Conservation (phyloP, 2,888 invertebrate species). For the Amphipyra tragopoginis region DNA sequence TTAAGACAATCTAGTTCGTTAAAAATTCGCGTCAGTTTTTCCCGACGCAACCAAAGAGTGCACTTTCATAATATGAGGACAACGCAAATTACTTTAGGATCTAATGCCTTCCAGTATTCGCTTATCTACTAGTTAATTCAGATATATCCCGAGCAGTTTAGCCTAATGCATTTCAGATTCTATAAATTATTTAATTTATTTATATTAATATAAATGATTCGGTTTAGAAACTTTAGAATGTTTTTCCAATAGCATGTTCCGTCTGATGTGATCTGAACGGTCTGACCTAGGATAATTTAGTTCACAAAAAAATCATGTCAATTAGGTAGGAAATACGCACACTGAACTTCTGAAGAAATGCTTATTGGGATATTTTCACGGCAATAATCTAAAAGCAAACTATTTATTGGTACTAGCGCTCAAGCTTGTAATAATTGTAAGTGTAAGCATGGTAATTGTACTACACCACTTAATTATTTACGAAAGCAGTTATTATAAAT, state of each 20-base stretch:
- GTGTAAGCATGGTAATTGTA: conserved; percentile 4
- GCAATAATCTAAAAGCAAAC: conserved; percentile 3
- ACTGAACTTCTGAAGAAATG: not conserved
- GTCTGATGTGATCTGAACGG: too few species aligned
- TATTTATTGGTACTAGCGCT: conserved; percentile 13
- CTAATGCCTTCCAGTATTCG: too few species aligned
- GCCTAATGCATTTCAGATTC: too few species aligned
- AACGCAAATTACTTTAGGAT: too few species aligned
- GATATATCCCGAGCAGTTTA: too few species aligned
- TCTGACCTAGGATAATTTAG: conserved; percentile 2
- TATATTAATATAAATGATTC: too few species aligned
- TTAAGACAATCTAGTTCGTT: not conserved
- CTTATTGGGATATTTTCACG: not conserved
- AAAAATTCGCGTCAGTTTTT: not conserved
- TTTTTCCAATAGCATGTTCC: too few species aligned
- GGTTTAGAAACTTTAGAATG: too few species aligned
- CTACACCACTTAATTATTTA: conserved; percentile 12
- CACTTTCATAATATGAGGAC: too few species aligned
- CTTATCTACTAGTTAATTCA: too few species aligned
- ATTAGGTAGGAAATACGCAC: not conserved
- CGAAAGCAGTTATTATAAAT: conserved; percentile 30
- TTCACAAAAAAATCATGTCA: not conserved
- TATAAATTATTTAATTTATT: too few species aligned
- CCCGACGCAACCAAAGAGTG: not conserved
- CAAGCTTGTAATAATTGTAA: conserved; percentile 8